Conservation (phyloP, 2,888 invertebrate species). For the Sturmia bella region DNA sequence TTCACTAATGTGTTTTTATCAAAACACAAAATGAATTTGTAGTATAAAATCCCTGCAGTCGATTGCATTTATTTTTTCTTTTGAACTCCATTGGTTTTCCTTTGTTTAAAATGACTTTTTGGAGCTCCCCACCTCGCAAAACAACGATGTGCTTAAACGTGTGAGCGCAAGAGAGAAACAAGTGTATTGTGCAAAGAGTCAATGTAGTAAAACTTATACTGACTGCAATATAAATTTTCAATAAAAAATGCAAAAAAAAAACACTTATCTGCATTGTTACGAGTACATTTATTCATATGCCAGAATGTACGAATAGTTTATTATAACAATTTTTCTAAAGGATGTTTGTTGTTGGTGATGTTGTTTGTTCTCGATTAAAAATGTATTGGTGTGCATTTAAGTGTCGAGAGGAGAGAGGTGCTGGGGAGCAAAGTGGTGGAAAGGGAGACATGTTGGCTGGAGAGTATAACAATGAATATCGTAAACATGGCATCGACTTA, state of each 20-base stretch:
- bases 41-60: too few relatives aligned
- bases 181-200: background rate
- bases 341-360: conserved; percentile 18
- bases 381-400: conserved; percentile 27
- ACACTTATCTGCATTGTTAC: conserved; percentile 59
- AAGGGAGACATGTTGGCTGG: background rate
- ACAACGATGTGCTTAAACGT: background rate
- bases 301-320: conserved; percentile 46
- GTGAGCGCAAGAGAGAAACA: background rate
- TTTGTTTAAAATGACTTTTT: background rate
- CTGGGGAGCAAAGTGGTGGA: background rate
- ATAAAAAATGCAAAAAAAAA: conserved; percentile 31
- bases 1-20: too few relatives aligned
- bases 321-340: conserved; percentile 60
- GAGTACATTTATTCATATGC: conserved; percentile 43
- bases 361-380: conserved; percentile 18
- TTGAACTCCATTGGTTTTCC: background rate
- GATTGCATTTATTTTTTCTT: background rate
- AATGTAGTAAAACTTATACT: conserved; percentile 12
- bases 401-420: background rate
- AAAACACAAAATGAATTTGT: too few relatives aligned
- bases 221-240: conserved; percentile 45
- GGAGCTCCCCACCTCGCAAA: background rate
- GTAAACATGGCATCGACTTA: conserved; percentile 34
- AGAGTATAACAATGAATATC: conserved; percentile 28